Conservation (phyloP, 2,888 invertebrate species). For the Thymelicus sylvestris region DNA sequence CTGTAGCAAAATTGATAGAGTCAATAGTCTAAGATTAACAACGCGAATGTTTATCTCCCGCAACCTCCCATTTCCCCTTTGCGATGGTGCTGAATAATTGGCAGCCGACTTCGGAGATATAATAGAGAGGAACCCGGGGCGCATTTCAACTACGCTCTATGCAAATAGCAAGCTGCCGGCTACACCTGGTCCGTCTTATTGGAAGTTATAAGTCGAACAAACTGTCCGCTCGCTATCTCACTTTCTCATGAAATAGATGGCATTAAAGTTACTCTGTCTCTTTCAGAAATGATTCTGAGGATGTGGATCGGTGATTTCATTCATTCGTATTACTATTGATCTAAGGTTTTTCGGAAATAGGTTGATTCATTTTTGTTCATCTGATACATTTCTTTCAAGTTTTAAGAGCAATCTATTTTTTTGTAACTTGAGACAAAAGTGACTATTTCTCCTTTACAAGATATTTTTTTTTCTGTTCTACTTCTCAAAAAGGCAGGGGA, state of each 20-base stretch:
- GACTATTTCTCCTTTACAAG: too few relatives aligned
- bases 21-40: slow-evolving; percentile 13
- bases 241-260: slow-evolving; percentile 55
- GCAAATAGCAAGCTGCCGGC: slow-evolving; percentile 74
- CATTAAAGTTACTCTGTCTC: slow-evolving; percentile 48
- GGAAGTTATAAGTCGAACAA: slow-evolving; percentile 83
- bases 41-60: slow-evolving; percentile 17
- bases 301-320: slow-evolving; percentile 7
- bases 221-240: slow-evolving; percentile 58
- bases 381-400: not conserved
- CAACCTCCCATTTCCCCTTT: slow-evolving; percentile 8
- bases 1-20: not conserved
- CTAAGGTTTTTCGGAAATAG: not conserved
- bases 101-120: slow-evolving; percentile 24
- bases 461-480: too few relatives aligned
- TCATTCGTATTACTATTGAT: slow-evolving; percentile 7
- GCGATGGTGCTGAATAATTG: slow-evolving; percentile 34
- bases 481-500: too few relatives aligned
- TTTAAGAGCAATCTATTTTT: too few relatives aligned
- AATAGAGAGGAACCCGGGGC: slow-evolving; percentile 33
- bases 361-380: not conserved
- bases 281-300: slow-evolving; percentile 7
- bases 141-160: slow-evolving; percentile 53
- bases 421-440: too few relatives aligned
- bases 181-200: slow-evolving; percentile 81